These are phyloP conservation scores for Oncorhynchus clarkii DNA, from an alignment of 2,113 vertebrate species.

Conservation along the genomic window DNA sequence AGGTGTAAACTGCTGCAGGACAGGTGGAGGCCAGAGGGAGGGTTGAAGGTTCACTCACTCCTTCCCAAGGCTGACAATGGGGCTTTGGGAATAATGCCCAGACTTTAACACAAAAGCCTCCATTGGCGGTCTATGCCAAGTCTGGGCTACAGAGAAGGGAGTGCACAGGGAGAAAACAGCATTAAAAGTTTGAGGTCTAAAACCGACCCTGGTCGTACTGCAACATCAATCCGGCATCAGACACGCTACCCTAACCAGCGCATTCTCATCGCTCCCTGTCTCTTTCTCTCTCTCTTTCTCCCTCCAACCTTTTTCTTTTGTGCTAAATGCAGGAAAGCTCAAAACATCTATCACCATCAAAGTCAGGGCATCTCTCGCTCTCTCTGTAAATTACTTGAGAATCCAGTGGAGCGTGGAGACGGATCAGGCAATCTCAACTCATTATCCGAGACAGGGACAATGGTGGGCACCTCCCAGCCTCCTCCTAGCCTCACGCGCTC, in stretches of 20 bases:
- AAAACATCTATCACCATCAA: slow-evolving; percentile 32
- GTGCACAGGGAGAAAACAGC: slow-evolving; percentile 24
- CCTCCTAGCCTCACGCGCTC: not conserved
- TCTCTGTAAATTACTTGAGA: slow-evolving; percentile 5
- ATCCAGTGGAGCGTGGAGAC: slow-evolving; percentile 38
- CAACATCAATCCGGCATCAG: slow-evolving; percentile 20
- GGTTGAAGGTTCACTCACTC: not conserved
- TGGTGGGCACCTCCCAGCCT: not conserved
- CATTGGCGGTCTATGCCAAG: slow-evolving; percentile 1
- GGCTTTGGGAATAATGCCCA: slow-evolving; percentile 40
- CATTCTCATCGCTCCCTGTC: not conserved
- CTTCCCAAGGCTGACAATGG: slow-evolving; percentile 13
- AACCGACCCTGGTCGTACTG: slow-evolving; percentile 21
- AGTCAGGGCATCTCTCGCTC: not conserved
- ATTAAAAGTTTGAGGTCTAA: slow-evolving; percentile 51
- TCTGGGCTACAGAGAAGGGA: slow-evolving; percentile 14
- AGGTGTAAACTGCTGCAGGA: not conserved
- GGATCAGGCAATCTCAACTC: slow-evolving; percentile 32
- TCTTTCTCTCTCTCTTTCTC: not conserved
- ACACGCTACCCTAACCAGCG: slow-evolving; percentile 7
- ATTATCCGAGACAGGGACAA: not conserved
- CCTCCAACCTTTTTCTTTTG: not conserved
- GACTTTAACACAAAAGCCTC: slow-evolving; percentile 35
- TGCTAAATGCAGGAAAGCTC: slow-evolving; percentile 18
- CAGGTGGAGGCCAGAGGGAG: not conserved